phyloP scores from a whole-genome alignment of 1,140 invertebrate genomes.

The Drosophila triauraria region DNA sequence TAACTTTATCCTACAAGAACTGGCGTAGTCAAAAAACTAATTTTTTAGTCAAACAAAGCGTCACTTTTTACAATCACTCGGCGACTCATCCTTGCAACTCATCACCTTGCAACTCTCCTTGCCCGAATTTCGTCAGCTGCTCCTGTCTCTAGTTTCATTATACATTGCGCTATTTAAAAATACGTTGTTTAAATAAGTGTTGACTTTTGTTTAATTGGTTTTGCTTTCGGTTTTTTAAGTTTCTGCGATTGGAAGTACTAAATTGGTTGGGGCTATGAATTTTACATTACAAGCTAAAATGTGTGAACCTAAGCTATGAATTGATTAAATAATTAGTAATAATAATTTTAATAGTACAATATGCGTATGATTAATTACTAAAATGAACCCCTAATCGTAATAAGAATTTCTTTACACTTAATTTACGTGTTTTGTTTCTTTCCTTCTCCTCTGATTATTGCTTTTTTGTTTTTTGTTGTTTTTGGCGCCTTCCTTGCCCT shows the following conservation, averaged over 20 bases:
- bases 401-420: constrained; percentile 72
- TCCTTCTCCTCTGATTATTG: constrained; percentile 46
- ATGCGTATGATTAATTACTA: constrained; percentile 68
- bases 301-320: constrained; percentile 70
- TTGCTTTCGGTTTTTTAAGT: constrained; percentile 39
- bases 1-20: constrained; percentile 68
- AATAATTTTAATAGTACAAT: constrained; percentile 76
- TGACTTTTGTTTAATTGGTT: constrained; percentile 48
- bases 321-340: constrained; percentile 79
- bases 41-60: constrained; percentile 40
- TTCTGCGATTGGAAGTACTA: constrained; percentile 73
- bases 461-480: constrained; percentile 36
- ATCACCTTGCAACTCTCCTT: constrained; percentile 2
- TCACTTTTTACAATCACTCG: constrained; percentile 41
- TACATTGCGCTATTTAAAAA: constrained; percentile 78
- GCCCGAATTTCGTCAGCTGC: constrained; percentile 14
- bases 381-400: constrained; percentile 70
- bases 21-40: constrained; percentile 57
- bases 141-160: constrained; percentile 49
- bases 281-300: constrained; percentile 76
- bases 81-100: not conserved
- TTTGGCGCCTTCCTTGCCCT: constrained; percentile 20
- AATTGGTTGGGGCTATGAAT: constrained; percentile 68
- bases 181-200: constrained; percentile 66
- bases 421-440: constrained; percentile 54